Percentiles rank a stretch among this genome's conserved stretches.
These are phyloP conservation scores for Diachasma alloeum DNA, from an alignment of 1,140 invertebrate species.

Conservation along the genomic window DNA sequence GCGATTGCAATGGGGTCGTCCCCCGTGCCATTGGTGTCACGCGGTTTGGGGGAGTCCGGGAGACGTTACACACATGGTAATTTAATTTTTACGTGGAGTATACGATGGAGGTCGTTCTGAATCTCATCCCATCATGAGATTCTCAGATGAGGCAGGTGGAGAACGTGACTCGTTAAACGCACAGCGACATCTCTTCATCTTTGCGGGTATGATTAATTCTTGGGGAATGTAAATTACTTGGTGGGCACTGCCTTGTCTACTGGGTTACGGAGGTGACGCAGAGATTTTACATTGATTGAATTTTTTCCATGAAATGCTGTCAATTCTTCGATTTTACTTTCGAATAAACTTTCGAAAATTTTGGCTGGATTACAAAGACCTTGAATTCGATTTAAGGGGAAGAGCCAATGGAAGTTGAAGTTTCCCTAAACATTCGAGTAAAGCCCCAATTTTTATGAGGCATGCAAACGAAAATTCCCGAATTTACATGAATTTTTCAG, in stretches of 20 bases:
- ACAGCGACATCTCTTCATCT: neutral
- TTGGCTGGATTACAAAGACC: too few species aligned
- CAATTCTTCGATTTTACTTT: too few species aligned
- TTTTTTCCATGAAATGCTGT: too few species aligned
- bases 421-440: too few species aligned
- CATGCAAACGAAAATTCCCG: too few species aligned
- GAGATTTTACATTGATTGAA: too few species aligned
- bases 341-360: too few species aligned
- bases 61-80: neutral
- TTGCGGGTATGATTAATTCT: neutral
- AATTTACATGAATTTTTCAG: too few species aligned
- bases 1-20: neutral
- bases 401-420: too few species aligned
- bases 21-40: neutral
- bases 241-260: neutral
- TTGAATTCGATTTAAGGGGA: too few species aligned
- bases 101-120: neutral
- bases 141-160: neutral
- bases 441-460: too few species aligned
- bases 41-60: neutral
- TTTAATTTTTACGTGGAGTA: neutral
- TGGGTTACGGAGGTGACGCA: too few species aligned
- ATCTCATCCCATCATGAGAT: neutral
- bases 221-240: neutral
- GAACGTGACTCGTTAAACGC: neutral